Evolutionary conservation across 1,140 invertebrate genomes (phyloP), one percentile per base, ranked within the genome.

Genomic region (Papilio aristodemus): DNA sequence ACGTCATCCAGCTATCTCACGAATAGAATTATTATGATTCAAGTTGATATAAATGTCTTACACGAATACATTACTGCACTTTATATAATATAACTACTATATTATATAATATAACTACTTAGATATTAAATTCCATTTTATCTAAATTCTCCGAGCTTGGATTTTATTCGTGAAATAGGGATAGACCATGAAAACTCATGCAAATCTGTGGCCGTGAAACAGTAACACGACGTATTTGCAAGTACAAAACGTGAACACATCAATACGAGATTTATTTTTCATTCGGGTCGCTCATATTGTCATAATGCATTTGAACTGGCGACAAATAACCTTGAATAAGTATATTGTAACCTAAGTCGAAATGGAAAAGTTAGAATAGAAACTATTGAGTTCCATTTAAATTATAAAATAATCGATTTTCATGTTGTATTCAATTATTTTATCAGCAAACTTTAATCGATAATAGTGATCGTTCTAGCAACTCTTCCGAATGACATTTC

Each of bases 241-340:
- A 62, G 59, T 62, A 22, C 9, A 62, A 62, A 39, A 62, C 10
- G 59, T 38, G 46, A 13, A 22, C 46, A 54, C 46, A 19, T 54
- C 46, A 54, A 54, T 11, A 22, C 41, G 13, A 43, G 14, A n/a
- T 14, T 54, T 54, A 54, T 19, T 19, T 54, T 54, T 54, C 46
- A 54, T 54, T 6, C 46, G 13, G 14, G 41, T 43, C 39, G 39
- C 39, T 14, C n/a, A 13, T 19, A 43, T 43, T 17, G 41, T 43
- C n/a, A 17, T 43, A 7, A 43, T 43, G 41, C n/a, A 41, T 41
- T 6, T 46, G 43, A 46, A 46, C 43, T 2, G 19, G 17, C 8
- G 13, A 46, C 43, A 46, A 10, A 17, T 19, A 46, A 19, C 43
- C 43, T 10, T 19, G 43, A 46, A 19, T 46, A 46, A 46, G 10